phyloP scores from a whole-genome alignment of 1,140 invertebrate species.

The Belonocnema kinseyi region DNA sequence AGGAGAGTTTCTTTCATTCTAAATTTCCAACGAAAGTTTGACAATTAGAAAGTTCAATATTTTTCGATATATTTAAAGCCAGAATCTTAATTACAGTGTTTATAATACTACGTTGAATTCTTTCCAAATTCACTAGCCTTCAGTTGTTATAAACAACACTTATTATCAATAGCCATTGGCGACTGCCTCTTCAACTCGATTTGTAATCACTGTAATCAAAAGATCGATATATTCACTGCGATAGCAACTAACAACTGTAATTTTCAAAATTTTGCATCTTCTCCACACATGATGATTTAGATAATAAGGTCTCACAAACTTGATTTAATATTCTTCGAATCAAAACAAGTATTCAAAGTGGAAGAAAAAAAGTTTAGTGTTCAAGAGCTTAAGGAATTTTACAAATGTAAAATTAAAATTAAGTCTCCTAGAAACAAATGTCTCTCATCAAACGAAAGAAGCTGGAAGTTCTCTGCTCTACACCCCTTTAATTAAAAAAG shows the following conservation, averaged over 20 bases:
- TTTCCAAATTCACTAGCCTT: not conserved
- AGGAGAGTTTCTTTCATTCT: not conserved
- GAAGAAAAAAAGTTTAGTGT: too few relatives aligned
- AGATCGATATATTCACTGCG: not conserved
- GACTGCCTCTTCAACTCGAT: not conserved
- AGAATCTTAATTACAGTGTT: not conserved
- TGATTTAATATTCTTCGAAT: too few relatives aligned
- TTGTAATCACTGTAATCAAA: slow-evolving; percentile 13
- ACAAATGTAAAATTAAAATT: too few relatives aligned
- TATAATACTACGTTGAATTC: not conserved
- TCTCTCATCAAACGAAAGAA: too few relatives aligned
- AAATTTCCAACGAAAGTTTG: not conserved
- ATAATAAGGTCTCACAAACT: not conserved
- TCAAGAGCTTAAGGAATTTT: too few relatives aligned
- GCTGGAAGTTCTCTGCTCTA: too few relatives aligned
- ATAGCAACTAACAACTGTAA: not conserved
- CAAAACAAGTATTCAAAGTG: too few relatives aligned
- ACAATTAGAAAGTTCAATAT: not conserved
- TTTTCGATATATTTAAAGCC: not conserved
- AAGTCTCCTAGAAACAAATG: too few relatives aligned
- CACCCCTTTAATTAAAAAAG: too few relatives aligned
- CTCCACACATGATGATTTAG: not conserved
- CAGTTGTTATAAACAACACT: not conserved
- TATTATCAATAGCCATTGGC: slow-evolving; percentile 16
- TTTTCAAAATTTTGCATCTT: not conserved